A percentile compares a stretch with the other conserved stretches of the same genome.
phyloP scores from a whole-genome alignment of 2,888 invertebrate genomes.

The Lepidocyrtinus sp. region DNA sequence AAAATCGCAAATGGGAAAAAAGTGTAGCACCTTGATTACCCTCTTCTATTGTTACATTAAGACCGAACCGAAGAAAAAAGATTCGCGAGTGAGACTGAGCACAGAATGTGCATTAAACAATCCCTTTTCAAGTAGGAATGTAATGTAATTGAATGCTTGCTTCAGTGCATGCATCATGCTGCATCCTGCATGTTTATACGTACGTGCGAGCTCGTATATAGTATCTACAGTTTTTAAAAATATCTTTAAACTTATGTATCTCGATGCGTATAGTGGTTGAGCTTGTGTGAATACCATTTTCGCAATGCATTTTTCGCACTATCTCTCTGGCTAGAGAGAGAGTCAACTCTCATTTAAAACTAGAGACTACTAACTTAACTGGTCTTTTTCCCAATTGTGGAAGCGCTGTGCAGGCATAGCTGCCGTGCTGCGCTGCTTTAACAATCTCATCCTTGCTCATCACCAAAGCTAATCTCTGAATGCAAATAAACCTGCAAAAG shows the following conservation, averaged over 20 bases:
- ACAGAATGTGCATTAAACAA: constrained; percentile 58
- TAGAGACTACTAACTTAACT: not conserved
- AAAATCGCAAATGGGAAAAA: constrained; percentile 34
- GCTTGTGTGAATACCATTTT: not conserved
- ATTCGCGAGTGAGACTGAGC: constrained; percentile 47
- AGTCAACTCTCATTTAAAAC: constrained; percentile 1
- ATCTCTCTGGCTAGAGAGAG: not conserved
- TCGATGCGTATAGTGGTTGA: not conserved
- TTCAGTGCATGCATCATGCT: constrained; percentile 16
- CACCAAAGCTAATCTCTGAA: too few species aligned
- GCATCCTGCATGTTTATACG: constrained; percentile 23
- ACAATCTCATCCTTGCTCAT: too few species aligned
- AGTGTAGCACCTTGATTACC: constrained; percentile 21
- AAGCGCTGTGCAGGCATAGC: constrained; percentile 27
- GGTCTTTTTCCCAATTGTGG: constrained; percentile 50
- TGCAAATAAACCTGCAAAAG: too few species aligned
- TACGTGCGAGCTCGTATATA: not conserved
- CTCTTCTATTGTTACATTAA: not conserved
- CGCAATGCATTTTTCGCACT: constrained; percentile 1
- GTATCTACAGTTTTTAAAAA: not conserved
- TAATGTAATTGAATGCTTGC: constrained; percentile 37
- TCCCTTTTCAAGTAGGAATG: constrained; percentile 43
- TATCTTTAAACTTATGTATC: not conserved
- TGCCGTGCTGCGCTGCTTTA: not conserved
- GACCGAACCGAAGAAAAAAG: constrained; percentile 48